Evolutionary conservation across 2,888 invertebrate species (phyloP), one percentile per base, ranked within the genome.

Genomic region (Cheilosia scutellata): DNA sequence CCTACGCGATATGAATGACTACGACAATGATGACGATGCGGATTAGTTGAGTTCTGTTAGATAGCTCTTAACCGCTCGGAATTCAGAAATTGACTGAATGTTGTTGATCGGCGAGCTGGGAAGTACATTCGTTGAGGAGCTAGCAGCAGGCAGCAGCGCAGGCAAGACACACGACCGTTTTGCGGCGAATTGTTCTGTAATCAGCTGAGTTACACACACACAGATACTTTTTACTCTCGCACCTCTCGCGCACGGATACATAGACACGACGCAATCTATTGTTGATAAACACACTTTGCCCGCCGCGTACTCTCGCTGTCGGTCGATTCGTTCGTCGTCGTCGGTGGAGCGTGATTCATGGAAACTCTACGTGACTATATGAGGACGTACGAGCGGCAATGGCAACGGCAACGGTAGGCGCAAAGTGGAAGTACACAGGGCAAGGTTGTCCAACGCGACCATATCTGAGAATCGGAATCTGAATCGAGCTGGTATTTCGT

Each of bases 271-370:
- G 58, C 75, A 70, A 71, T 66, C 72, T 68, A 68, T 86, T 86
- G 86, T 82, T 82, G 86, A 82, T 86, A 82, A 86, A 82, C 76
- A 82, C 76, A 86, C 82, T 82, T 86, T 82, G 63, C 71, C 63
- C 62, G 51, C 20, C 51, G 58, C 44, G 27, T 57, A 25, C 25
- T 13, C 58, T 49, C 60, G 42, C 25, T 31, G 65, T 55, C 37
- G 79, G 63, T 79, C 44, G 33, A 44, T 11, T 37, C 11, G 37
- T 37, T 27, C 47, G 58, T 70, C 49, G 66, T 57, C 63, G 63
- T 53, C 71, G 75, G 60, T 71, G 70, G 63, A 86, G 76, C 72
- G 86, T 86, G 86, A 86, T 82, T 86, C 86, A 86, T 86, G 77
- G 80, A 72, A 82, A 74, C 68, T 47, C 82, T 86, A 86, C 86